phyloP scores from a whole-genome alignment of 2,797 vertebrate genomes.

The Monodelphis domestica region DNA sequence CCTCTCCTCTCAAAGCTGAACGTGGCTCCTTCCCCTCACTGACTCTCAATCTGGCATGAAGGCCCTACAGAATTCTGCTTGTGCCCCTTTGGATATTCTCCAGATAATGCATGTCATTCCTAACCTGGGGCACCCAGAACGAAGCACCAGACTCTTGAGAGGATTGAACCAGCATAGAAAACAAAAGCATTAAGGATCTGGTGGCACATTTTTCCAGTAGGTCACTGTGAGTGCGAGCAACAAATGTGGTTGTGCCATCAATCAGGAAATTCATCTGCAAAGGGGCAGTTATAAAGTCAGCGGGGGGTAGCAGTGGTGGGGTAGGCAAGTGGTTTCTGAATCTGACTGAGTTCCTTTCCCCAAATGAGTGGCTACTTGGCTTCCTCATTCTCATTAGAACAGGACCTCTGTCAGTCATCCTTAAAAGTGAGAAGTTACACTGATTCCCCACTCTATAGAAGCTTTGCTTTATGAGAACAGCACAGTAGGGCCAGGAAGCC shows the following conservation, averaged over 20 bases:
- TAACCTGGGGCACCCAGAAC: background rate
- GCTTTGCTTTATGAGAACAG: slow-evolving; percentile 45
- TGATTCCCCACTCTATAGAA: slow-evolving; percentile 68
- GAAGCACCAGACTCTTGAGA: background rate
- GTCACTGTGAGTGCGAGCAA: background rate
- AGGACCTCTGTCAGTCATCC: slow-evolving; percentile 34
- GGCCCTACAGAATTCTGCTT: background rate
- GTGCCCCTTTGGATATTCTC: background rate
- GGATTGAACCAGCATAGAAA: slow-evolving; percentile 3
- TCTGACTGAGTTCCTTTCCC: slow-evolving; percentile 31
- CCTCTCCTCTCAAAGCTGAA: background rate
- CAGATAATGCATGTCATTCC: background rate
- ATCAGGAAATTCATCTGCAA: slow-evolving; percentile 39
- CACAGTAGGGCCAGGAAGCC: background rate
- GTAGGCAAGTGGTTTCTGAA: slow-evolving; percentile 48
- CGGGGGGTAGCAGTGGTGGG: background rate
- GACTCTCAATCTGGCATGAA: background rate
- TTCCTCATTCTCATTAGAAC: slow-evolving; percentile 20
- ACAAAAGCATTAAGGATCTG: background rate
- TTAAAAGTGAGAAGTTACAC: slow-evolving; percentile 59
- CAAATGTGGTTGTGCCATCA: slow-evolving; percentile 15
- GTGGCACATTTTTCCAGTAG: background rate
- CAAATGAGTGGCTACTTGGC: slow-evolving; percentile 38
- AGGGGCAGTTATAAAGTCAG: slow-evolving; percentile 36
- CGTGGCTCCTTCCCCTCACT: background rate